Conservation (phyloP, 2,888 invertebrate species). For the Drosophila tanythrix region DNA sequence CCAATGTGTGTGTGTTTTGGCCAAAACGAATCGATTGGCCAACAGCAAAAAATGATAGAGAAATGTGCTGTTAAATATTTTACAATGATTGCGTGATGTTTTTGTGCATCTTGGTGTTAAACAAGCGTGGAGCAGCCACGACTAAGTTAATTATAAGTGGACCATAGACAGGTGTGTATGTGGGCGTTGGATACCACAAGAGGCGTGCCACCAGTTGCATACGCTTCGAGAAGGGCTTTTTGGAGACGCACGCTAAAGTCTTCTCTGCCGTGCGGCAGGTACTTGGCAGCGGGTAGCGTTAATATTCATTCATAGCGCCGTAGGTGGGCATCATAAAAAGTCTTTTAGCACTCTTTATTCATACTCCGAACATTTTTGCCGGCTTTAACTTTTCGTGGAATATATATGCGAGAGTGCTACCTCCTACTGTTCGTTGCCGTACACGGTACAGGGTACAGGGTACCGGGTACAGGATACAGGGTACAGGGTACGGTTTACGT, state of each 20-base stretch:
- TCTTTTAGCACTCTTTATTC: conserved; percentile 80
- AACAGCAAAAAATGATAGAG: conserved; percentile 20
- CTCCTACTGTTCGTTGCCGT: conserved; percentile 64
- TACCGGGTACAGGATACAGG: not conserved
- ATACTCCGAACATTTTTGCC: conserved; percentile 45
- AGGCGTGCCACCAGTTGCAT: conserved; percentile 2
- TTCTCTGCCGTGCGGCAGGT: conserved; percentile 28
- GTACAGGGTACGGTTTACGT: not conserved
- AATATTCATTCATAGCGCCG: conserved; percentile 77
- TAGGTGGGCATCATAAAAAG: conserved; percentile 81
- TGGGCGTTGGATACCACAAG: conserved; percentile 18
- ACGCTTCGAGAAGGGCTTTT: conserved; percentile 21
- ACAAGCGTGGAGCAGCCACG: conserved; percentile 53
- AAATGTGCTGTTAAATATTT: conserved; percentile 30
- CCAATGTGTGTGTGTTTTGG: conserved; percentile 28
- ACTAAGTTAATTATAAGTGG: conserved; percentile 58
- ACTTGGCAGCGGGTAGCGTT: conserved; percentile 21
- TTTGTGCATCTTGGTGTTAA: conserved; percentile 23
- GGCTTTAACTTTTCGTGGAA: conserved; percentile 61
- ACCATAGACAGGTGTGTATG: conserved; percentile 38
- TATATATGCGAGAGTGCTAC: conserved; percentile 50
- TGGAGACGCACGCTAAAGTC: conserved; percentile 21
- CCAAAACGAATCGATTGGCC: conserved; percentile 73
- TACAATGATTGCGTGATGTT: conserved; percentile 31
- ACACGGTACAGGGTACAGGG: not conserved